Evolutionary conservation across 2,113 vertebrate genomes (phyloP), one percentile per base, ranked within the genome.

Genomic region (Scytalopus superciliaris): DNA sequence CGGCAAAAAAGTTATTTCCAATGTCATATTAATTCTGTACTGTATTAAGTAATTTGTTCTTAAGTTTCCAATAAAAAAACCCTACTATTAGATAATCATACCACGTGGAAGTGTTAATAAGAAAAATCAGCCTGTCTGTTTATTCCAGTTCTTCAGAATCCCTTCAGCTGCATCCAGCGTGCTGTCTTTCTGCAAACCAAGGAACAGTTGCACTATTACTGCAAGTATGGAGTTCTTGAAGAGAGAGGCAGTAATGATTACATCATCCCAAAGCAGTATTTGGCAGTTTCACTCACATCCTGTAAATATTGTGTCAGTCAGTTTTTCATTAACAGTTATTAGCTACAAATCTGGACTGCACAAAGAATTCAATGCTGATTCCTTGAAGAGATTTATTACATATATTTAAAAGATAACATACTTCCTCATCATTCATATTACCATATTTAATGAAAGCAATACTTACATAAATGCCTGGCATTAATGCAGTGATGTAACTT

Each of bases 121-220:
- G 31, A 47, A 30, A 50, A 45, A 83, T 97, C 68, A 97, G 56
- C 40, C 72, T 80, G 75, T 90, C 56, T 87, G 73, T 81, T 97
- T 98, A 47, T 53, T 98, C 99, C 99, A 99, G 78, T 98, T 98
- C 95, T 98, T 99, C 95, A 99, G 90, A 92, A 99, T 99, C 76
- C 87, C 93, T 87, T 97, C 98, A 45, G 99, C 99, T 93, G 99
- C 99, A 84, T 99, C 98, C 28, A 99, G 96, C 6, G 99, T 99
- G 75, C 98, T 98, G 76, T 99, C 98, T 98, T 98, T 97, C 99
- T 99, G 98, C 95, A 98, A 94, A 97, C 94, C 27, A 96, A 97
- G 40, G 60, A 72, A 84, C 47, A 97, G 19, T 59, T 16, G n/a
- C 55, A 73, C 60, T 53, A 33, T 93, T 96, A 96, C 42, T 77